Conservation (phyloP, 2,797 vertebrate species). For the Coccyzus lansbergi region DNA sequence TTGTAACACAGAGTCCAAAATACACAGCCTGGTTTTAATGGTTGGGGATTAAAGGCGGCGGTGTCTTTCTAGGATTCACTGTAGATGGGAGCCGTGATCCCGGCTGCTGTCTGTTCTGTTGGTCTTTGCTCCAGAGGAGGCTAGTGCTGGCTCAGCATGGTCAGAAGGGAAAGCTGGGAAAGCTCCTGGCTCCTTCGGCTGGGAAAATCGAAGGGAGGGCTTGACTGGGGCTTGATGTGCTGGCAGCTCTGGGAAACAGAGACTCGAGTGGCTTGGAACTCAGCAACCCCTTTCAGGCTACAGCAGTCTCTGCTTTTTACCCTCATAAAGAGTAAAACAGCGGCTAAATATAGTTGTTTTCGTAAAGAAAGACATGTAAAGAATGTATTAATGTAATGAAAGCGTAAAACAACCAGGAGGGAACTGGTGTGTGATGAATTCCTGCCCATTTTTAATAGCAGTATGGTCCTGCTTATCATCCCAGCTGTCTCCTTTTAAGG, state of each 20-base stretch:
- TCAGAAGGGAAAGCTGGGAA: background rate
- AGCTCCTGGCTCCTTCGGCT: background rate
- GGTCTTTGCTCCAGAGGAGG: background rate
- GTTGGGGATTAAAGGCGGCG: background rate
- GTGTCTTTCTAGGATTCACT: background rate
- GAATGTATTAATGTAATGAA: background rate
- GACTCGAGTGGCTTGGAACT: background rate
- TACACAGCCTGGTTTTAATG: background rate
- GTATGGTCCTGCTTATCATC: background rate
- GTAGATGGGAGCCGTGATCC: background rate
- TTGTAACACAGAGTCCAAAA: background rate
- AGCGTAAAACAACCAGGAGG: background rate
- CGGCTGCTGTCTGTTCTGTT: background rate
- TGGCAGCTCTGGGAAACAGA: background rate
- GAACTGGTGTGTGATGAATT: background rate
- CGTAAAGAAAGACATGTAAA: background rate
- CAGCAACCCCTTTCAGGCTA: background rate
- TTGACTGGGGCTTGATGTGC: accelerated
- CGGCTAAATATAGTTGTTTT: background rate
- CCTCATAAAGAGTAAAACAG: background rate
- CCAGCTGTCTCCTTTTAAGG: constrained; percentile 37
- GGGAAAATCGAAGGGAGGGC: background rate
- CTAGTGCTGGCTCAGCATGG: background rate
- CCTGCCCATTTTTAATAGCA: background rate
- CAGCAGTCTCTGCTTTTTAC: background rate